These are phyloP conservation scores for Heliconius himera DNA, from an alignment of 1,140 invertebrate species.

Conservation along the genomic window DNA sequence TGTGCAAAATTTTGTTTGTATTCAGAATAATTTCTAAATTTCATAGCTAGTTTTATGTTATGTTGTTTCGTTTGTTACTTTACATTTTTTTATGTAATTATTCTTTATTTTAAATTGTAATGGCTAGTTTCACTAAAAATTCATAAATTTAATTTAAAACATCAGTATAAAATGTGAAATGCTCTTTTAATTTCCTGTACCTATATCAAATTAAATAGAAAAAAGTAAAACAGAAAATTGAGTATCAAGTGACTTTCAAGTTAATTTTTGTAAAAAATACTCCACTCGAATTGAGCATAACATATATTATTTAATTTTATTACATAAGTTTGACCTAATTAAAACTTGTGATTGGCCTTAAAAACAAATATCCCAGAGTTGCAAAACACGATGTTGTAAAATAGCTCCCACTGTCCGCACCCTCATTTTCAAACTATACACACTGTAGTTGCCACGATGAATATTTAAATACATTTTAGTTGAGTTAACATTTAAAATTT, in stretches of 20 bases:
- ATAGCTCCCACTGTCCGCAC: slow-evolving; percentile 51
- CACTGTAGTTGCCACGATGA: slow-evolving; percentile 31
- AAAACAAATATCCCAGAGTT: slow-evolving; percentile 25
- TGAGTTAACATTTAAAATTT: slow-evolving; percentile 8
- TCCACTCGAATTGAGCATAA: too few species aligned
- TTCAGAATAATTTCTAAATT: neutral
- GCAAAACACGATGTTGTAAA: slow-evolving; percentile 52
- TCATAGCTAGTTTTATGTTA: neutral
- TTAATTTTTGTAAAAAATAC: too few species aligned
- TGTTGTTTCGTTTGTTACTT: neutral
- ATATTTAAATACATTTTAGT: slow-evolving; percentile 10
- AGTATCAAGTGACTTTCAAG: too few species aligned
- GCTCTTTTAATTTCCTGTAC: too few species aligned
- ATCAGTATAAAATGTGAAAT: too few species aligned
- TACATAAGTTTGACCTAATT: neutral
- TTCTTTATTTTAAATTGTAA: too few species aligned
- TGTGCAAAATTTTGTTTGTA: neutral
- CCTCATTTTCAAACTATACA: slow-evolving; percentile 51
- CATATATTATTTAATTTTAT: too few species aligned
- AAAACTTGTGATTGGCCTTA: neutral
- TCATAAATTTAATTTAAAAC: too few species aligned
- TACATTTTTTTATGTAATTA: too few species aligned
- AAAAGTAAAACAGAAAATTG: too few species aligned
- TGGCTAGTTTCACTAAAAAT: too few species aligned
- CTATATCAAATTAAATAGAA: too few species aligned